These are phyloP conservation scores for Oconnorella tubifera DNA, from an alignment of 2,888 invertebrate species.

Conservation along the genomic window DNA sequence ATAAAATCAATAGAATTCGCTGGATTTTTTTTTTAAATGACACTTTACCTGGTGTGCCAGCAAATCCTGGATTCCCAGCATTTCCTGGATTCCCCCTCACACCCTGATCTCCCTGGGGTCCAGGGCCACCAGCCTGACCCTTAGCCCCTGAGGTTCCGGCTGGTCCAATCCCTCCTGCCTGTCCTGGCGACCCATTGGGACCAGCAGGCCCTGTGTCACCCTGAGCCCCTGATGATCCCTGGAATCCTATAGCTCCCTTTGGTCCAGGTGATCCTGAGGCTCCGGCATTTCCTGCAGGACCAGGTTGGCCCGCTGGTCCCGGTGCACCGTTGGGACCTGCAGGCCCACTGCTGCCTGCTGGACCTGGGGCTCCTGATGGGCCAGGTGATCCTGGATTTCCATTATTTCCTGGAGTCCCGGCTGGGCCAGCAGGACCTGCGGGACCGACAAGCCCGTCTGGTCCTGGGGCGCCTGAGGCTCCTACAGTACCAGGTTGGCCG, in stretches of 20 bases:
- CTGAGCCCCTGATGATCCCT: neutral
- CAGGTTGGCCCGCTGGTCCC: neutral
- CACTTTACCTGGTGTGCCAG: slow-evolving; percentile 25
- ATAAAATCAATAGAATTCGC: slow-evolving; percentile 16
- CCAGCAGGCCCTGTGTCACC: slow-evolving; percentile 29
- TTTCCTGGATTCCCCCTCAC: slow-evolving; percentile 62
- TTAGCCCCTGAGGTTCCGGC: slow-evolving; percentile 16
- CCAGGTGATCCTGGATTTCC: slow-evolving; percentile 8
- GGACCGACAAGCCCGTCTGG: slow-evolving; percentile 30
- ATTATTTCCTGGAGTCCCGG: slow-evolving; percentile 18
- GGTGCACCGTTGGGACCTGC: neutral
- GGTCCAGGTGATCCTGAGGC: slow-evolving; percentile 17
- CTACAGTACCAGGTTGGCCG: slow-evolving; percentile 17
- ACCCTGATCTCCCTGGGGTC: slow-evolving; percentile 20
- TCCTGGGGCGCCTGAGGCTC: slow-evolving; percentile 28
- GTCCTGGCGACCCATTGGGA: slow-evolving; percentile 38
- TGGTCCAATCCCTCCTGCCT: slow-evolving; percentile 18
- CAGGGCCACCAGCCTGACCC: slow-evolving; percentile 20
- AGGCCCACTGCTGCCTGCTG: neutral
- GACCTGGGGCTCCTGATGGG: neutral
- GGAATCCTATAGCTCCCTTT: slow-evolving; percentile 4
- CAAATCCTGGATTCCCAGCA: slow-evolving; percentile 60
- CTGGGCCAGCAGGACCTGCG: slow-evolving; percentile 25
- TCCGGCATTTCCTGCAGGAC: slow-evolving; percentile 17
- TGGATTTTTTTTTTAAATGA: slow-evolving; percentile 9